Conservation (phyloP, 2,888 invertebrate species). For the Andrena trimmerana region DNA sequence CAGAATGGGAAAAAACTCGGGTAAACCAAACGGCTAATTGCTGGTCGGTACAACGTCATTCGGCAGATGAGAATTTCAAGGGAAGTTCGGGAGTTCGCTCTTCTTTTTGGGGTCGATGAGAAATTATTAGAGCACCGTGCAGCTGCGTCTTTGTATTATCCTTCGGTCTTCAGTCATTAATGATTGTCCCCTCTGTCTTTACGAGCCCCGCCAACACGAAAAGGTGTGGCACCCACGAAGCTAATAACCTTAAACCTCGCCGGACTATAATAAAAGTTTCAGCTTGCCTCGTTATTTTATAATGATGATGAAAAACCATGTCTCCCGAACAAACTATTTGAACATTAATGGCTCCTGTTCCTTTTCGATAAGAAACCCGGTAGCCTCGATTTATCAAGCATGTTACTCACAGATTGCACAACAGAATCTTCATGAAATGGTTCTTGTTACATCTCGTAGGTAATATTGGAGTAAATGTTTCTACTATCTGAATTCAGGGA, state of each 20-base stretch:
- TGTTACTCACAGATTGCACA: too few species aligned
- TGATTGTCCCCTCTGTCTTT: conserved; percentile 4
- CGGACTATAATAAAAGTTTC: too few species aligned
- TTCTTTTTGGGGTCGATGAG: conserved; percentile 4
- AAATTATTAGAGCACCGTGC: conserved; percentile 17
- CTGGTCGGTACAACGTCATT: conserved; percentile 18
- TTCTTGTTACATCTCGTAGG: neutral
- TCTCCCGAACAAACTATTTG: too few species aligned
- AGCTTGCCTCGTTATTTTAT: too few species aligned
- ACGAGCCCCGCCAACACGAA: neutral
- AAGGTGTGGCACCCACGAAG: neutral
- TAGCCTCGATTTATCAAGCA: too few species aligned
- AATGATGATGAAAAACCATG: too few species aligned
- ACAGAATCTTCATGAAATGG: neutral
- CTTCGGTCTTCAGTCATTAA: conserved; percentile 5
- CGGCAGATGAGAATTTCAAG: conserved; percentile 7
- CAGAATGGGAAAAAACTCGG: neutral
- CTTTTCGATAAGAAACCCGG: too few species aligned
- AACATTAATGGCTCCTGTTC: too few species aligned
- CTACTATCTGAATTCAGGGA: neutral
- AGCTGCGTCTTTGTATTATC: neutral
- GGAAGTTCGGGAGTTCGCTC: conserved; percentile 9
- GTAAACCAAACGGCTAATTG: neutral
- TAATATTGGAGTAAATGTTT: neutral
- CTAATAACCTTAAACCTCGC: too few species aligned